Conservation (phyloP, 2,797 vertebrate genomes). For the Hirundo rustica region DNA sequence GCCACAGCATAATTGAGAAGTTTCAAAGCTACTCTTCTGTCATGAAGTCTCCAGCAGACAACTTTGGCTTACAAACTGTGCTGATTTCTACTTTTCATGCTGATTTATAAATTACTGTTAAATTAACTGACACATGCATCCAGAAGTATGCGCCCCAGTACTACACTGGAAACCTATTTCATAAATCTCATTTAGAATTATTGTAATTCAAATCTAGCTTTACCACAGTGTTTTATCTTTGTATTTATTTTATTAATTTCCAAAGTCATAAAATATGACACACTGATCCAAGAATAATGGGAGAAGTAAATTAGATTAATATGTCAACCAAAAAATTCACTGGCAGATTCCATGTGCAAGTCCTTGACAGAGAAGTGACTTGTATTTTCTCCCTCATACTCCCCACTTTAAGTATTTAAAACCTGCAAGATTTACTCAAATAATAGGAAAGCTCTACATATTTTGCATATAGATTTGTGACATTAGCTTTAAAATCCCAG, state of each 20-base stretch:
- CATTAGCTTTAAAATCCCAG: not conserved
- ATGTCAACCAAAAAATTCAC: not conserved
- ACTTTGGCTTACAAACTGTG: not conserved
- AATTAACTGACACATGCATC: not conserved
- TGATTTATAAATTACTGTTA: conserved; percentile 22
- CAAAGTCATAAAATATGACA: not conserved
- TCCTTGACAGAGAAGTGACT: not conserved
- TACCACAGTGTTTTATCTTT: not conserved
- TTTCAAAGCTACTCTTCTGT: not conserved
- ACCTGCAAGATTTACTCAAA: not conserved
- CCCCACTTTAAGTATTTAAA: not conserved
- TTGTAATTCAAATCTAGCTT: not conserved
- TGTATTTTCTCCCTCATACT: not conserved
- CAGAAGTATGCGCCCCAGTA: not conserved
- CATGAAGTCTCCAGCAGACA: not conserved
- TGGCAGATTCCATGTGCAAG: not conserved
- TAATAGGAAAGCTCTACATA: not conserved
- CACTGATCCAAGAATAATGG: not conserved
- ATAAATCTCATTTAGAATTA: not conserved
- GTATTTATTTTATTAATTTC: not conserved
- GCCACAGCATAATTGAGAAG: not conserved
- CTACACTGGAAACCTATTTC: not conserved
- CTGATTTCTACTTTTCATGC: not conserved
- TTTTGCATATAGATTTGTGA: not conserved
- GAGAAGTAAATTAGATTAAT: not conserved